Base-by-base conservation (phyloP, 1,140 invertebrate genomes). In the Doryteuthis pealeii region DNA sequence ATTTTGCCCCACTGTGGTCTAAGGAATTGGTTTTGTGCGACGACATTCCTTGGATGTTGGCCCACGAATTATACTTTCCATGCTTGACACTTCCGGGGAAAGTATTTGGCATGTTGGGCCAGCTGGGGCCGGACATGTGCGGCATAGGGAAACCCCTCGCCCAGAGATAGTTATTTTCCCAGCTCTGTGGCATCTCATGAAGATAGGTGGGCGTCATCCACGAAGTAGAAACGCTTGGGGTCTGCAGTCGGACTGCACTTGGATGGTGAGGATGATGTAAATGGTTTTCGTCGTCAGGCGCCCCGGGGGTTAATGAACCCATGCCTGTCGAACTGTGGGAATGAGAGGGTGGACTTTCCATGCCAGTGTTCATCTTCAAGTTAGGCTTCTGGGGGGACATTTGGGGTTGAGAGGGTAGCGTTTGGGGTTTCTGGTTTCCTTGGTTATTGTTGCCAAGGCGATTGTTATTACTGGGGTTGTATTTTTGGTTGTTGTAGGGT, bases 371-470 rank as follows among this genome's bases (percentile, higher is more conserved):
- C 35, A 40, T 40, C 35, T 40, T 40, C 35, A 40, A 10, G 10
- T 40, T 40, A 40, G 10, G 35, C 35, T 40, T 40, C 10, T 40
- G 54, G 54, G 54, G 54, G 5, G 54, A n/a, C 54, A n/a, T 62
- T 22, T 62, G 54, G 10, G 54, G 26, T 40, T 3, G 35, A 10
- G 35, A 40, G 35, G 35, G 10, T 40, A 40, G 35, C 10, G 35
- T 3, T 5, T 40, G 35, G 4, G 35, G 4, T 40, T 40, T 40
- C 4, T 40, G 35, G 35, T 40, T 40, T 40, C 35, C 54, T 28
- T 62, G 54, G 18, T 62, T 62, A 62, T 28, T 62, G 54, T 62
- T 62, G 54, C 54, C 54, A 62, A n/a, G 54, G 54, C 54, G 26
- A 62, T n/a, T n/a, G 54, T 62, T 62, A 18, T 62, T 62, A 15